phyloP scores from a whole-genome alignment of 2,113 vertebrate species.

The Tetraodon nigroviridis region DNA sequence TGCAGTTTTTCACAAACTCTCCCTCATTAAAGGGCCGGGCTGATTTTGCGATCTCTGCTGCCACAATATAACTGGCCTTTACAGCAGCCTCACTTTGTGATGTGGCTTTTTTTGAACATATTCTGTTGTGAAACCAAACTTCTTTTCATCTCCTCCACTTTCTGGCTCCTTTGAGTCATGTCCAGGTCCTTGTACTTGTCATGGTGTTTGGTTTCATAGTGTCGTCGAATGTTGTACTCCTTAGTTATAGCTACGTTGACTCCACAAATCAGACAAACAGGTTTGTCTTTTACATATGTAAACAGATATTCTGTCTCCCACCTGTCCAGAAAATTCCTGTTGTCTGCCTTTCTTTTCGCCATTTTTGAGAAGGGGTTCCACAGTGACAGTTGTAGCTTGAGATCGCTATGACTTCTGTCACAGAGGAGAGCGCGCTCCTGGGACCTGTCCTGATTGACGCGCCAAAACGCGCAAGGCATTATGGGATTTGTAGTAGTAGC shows the following conservation, averaged over 20 bases:
- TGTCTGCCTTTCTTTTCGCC: neutral
- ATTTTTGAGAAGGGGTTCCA: neutral
- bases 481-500: neutral
- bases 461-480: neutral
- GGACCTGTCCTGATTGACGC: neutral
- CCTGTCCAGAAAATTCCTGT: neutral
- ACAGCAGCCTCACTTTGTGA: conserved; percentile 10
- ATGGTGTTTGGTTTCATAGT: too few species aligned
- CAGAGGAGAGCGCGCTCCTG: neutral
- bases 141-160: too few species aligned
- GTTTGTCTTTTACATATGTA: neutral
- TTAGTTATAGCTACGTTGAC: conserved; percentile 7
- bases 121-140: too few species aligned
- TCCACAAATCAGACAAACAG: conserved; percentile 1
- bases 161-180: neutral
- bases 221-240: neutral
- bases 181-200: conserved; percentile 1
- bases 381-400: neutral
- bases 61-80: too few species aligned
- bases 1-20: too few species aligned
- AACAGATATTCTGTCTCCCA: conserved; percentile 2
- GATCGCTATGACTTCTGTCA: neutral
- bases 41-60: too few species aligned
- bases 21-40: too few species aligned
- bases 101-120: conserved; percentile 7